Base-by-base conservation (phyloP, 2,888 invertebrate species). In the Lepidonotus clava region DNA sequence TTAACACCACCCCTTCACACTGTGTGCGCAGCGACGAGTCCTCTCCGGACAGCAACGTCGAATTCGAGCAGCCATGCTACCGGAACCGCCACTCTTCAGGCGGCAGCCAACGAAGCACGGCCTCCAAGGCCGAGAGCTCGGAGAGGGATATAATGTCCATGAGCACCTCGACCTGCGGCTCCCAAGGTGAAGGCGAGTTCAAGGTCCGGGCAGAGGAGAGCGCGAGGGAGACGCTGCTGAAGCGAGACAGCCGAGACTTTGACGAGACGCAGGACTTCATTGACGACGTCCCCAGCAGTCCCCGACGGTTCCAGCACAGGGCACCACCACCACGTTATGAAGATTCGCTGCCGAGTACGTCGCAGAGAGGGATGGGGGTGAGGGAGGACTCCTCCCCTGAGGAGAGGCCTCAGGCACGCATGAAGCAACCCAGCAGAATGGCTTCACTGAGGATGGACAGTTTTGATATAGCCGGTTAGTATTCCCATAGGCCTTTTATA, bases 141-240 rank as follows among this genome's bases (percentile, higher is more conserved):
- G 46, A 41, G 14, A 80, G 80, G 18, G 80, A 46, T 28, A 80
- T 80, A n/a, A 46, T 46, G 80, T 80, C 80, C 46, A 80, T 80
- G 80, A 66, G 66, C 40, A 84, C 84, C 36, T 84, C 84, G 1
- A 66, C 61, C 21, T 18, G 34, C 14, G 66, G 61, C 6, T 66
- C 61, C 21, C 84, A 34, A 18, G 61, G 61, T 6, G 84, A 84
- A 21, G 34, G 56, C 34, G 84, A 84, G 40, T 4, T 66, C 41
- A 84, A 84, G 66, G 84, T 84, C 36, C 61, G 38, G 36, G 66
- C 84, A 2, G 84, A 84, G 40, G 84, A 84, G 67, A 67, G 34
- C 18, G 66, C 41, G 14, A 28, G 61, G 34, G 84, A 84, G 41
- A 84, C 66, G 36, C 41, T 28, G 18, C n/a, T 46, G 18, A 84